Percentiles rank a stretch among this genome's conserved stretches.
Evolutionary conservation across 2,888 invertebrate genomes (phyloP).

Genomic region (Chloroclystis v-ata): DNA sequence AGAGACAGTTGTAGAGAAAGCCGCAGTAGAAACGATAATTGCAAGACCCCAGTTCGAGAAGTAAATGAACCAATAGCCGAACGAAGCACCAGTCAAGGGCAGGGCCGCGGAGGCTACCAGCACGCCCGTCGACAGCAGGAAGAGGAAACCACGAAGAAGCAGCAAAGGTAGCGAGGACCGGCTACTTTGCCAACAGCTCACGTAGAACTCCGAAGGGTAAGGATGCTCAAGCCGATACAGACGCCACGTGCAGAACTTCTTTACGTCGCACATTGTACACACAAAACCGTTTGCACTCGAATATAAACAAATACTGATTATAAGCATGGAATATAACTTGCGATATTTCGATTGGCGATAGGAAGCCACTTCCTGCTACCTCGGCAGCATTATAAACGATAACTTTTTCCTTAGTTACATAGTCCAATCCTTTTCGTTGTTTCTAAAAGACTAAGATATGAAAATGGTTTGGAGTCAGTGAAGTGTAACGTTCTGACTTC

Average conservation of each 20-base stretch:
- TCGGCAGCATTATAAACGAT: constrained; percentile 26
- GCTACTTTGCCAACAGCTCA: constrained; percentile 58
- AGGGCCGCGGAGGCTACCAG: constrained; percentile 40
- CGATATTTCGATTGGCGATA: constrained; percentile 14
- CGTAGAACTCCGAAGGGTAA: constrained; percentile 53
- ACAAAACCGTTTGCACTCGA: constrained; percentile 11
- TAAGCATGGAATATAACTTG: constrained; percentile 12
- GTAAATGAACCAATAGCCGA: constrained; percentile 67
- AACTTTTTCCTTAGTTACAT: constrained; percentile 34
- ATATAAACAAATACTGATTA: constrained; percentile 26
- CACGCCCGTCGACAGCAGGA: constrained; percentile 48
- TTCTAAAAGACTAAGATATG: constrained; percentile 42
- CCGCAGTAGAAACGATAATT: constrained; percentile 47
- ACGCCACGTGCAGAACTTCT: constrained; percentile 44
- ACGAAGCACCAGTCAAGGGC: constrained; percentile 39
- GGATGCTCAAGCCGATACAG: constrained; percentile 48
- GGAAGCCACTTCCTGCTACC: constrained; percentile 22
- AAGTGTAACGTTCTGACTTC: constrained; percentile 40
- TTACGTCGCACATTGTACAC: constrained; percentile 37
- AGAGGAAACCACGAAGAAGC: constrained; percentile 44
- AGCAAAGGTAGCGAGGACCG: constrained; percentile 49
- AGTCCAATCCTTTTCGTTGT: constrained; percentile 39
- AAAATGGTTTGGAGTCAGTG: constrained; percentile 40
- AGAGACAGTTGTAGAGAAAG: constrained; percentile 50
- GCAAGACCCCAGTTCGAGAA: constrained; percentile 67